These are phyloP conservation scores for Megaceryle alcyon DNA, from an alignment of 2,797 vertebrate genomes.

Conservation along the genomic window DNA sequence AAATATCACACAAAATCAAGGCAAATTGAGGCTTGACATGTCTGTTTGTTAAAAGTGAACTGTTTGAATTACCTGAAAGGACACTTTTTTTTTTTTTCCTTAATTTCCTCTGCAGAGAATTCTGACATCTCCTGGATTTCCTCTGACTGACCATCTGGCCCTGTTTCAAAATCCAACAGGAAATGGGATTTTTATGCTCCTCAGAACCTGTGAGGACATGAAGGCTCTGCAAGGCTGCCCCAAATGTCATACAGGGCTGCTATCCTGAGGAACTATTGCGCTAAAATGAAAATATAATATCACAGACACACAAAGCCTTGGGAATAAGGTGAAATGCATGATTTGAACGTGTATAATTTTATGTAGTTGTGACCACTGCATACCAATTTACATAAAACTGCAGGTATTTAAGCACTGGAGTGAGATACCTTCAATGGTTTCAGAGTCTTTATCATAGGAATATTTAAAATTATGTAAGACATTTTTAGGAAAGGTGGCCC, in stretches of 20 bases:
- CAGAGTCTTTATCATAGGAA: background rate
- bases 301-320: background rate
- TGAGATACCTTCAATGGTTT: background rate
- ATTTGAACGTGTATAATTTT: background rate
- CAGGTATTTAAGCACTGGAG: background rate
- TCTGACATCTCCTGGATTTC: background rate
- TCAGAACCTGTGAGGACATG: background rate
- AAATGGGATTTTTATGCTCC: background rate
- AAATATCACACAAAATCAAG: conserved; percentile 59
- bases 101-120: conserved; percentile 25
- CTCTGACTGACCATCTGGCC: background rate
- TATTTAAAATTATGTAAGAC: background rate
- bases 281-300: background rate
- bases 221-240: background rate
- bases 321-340: background rate
- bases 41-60: conserved; percentile 32
- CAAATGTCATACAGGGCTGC: background rate
- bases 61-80: conserved; percentile 39
- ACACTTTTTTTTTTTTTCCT: background rate
- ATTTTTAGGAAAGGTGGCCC: background rate
- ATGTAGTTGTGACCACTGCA: background rate
- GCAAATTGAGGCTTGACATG: conserved; percentile 39
- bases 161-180: background rate
- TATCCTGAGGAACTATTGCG: background rate
- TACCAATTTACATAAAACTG: background rate